These are phyloP conservation scores for Astyanax mexicanus DNA, from an alignment of 2,797 vertebrate genomes.

Conservation along the genomic window DNA sequence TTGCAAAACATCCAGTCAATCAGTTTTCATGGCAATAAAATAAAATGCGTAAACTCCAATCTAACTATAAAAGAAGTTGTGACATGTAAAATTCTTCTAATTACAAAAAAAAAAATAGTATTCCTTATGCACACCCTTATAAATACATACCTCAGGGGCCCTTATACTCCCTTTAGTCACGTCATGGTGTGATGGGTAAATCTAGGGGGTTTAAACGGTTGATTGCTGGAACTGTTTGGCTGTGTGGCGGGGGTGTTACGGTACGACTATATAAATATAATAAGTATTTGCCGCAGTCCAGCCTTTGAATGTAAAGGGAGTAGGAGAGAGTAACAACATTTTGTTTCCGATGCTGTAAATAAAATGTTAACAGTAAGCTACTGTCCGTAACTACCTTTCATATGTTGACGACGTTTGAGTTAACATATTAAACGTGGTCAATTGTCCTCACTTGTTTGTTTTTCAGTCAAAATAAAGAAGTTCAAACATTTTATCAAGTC, in stretches of 20 bases:
- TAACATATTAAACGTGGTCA: conserved; percentile 4
- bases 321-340: neutral
- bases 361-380: conserved; percentile 33
- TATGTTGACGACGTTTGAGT: neutral
- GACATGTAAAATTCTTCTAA: no score
- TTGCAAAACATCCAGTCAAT: neutral
- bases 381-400: conserved; percentile 22
- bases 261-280: conserved; percentile 26
- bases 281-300: conserved; percentile 5
- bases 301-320: conserved; percentile 36
- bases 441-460: neutral
- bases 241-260: conserved; percentile 14
- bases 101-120: no score
- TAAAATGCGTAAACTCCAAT: neutral
- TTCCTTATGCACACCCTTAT: conserved; percentile 31
- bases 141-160: conserved; percentile 51
- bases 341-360: conserved; percentile 39
- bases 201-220: conserved; percentile 8
- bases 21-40: neutral
- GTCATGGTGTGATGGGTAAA: conserved; percentile 19
- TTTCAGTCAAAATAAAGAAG: conserved; percentile 21
- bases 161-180: neutral
- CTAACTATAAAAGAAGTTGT: neutral
- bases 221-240: conserved; percentile 28
- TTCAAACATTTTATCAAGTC: neutral